A percentile compares a stretch with the other conserved stretches of the same genome.
These are phyloP conservation scores for Lipotes vexillifer DNA, from an alignment of 2,113 vertebrate genomes.

Conservation along the genomic window DNA sequence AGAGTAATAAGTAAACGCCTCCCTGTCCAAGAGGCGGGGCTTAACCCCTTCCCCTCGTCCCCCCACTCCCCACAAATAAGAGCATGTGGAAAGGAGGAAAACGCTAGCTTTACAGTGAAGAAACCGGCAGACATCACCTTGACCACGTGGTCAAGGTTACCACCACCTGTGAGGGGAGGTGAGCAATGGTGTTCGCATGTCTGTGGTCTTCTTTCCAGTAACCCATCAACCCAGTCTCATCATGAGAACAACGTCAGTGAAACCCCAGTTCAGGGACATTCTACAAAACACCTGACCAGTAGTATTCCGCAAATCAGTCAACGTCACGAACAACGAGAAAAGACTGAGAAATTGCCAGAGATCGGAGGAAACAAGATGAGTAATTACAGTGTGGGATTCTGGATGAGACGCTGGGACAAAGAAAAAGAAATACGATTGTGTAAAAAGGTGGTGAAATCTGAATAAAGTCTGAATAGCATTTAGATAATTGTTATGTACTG, in stretches of 20 bases:
- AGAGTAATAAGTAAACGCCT: neutral
- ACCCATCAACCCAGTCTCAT: neutral
- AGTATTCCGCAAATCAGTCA: fast-evolving
- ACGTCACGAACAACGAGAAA: neutral
- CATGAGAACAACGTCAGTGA: neutral
- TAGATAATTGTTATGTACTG: fast-evolving
- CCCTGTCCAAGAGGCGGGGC: neutral
- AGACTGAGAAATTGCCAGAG: neutral
- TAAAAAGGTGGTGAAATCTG: neutral
- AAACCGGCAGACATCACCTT: neutral
- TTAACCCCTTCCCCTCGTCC: neutral
- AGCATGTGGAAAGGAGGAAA: neutral
- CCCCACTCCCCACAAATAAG: fast-evolving
- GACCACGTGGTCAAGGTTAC: neutral
- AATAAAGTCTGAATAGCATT: no score
- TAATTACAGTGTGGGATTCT: fast-evolving
- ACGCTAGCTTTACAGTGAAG: fast-evolving
- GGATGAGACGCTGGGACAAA: fast-evolving
- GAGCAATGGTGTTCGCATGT: fast-evolving
- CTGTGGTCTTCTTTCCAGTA: neutral
- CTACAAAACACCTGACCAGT: fast-evolving
- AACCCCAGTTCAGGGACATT: neutral
- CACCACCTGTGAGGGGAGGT: neutral
- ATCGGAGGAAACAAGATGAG: neutral
- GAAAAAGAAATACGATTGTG: fast-evolving